These are phyloP conservation scores for Cephus nigrinus DNA, from an alignment of 2,888 invertebrate genomes.

Conservation along the genomic window DNA sequence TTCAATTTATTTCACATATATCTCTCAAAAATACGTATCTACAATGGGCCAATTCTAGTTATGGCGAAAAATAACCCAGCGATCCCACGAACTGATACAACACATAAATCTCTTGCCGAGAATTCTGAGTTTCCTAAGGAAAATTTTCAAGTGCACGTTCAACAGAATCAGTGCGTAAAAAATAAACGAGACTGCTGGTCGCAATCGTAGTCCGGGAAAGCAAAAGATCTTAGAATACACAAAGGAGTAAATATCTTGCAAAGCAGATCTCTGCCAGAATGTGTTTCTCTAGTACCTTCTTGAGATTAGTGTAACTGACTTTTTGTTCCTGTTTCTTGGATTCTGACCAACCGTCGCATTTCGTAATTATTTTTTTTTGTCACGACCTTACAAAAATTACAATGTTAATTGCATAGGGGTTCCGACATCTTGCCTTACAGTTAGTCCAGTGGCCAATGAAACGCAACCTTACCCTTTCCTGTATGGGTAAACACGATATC, in stretches of 20 bases:
- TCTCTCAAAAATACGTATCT: background rate
- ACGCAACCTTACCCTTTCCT: background rate
- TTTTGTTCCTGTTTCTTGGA: background rate
- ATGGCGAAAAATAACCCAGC: no score
- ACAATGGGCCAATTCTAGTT: no score
- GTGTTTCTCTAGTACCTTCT: background rate
- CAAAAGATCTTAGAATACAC: background rate
- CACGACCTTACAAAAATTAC: background rate
- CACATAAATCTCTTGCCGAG: background rate
- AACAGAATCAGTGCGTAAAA: background rate
- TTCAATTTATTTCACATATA: background rate
- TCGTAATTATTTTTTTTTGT: background rate
- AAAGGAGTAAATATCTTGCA: background rate
- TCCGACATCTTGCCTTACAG: background rate
- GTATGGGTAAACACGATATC: no score
- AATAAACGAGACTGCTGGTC: background rate
- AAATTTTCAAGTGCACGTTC: background rate
- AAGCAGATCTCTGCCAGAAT: background rate
- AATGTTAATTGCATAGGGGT: background rate
- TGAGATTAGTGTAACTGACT: background rate
- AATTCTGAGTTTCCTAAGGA: background rate
- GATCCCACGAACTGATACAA: no score
- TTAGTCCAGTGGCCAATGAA: background rate
- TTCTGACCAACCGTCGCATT: background rate
- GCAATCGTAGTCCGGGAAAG: background rate